Evolutionary conservation across 2,888 invertebrate genomes (phyloP).

Genomic region (Euplexia lucipara): DNA sequence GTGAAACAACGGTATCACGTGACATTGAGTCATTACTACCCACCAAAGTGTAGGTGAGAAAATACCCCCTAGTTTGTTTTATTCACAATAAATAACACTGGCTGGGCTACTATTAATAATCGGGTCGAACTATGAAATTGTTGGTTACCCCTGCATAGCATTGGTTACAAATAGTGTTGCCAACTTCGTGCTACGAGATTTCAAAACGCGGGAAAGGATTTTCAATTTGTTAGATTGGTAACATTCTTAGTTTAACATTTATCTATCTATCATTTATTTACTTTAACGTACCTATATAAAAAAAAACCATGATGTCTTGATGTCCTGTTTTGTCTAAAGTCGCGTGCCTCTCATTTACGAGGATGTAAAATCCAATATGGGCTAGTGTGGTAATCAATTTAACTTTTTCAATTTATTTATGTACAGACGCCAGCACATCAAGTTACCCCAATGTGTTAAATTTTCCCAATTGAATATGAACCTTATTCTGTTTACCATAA

Average conservation of each 20-base stretch:
- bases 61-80: conserved; percentile 59
- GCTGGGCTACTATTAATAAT: conserved; percentile 52
- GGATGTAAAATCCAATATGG: too few species aligned
- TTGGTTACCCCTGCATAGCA: conserved; percentile 35
- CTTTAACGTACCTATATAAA: too few species aligned
- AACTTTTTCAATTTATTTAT: too few species aligned
- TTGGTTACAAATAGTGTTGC: conserved; percentile 33
- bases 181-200: conserved; percentile 17
- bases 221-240: neutral
- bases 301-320: too few species aligned
- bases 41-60: conserved; percentile 62
- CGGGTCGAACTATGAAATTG: conserved; percentile 50
- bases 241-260: too few species aligned
- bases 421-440: too few species aligned
- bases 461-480: too few species aligned
- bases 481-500: too few species aligned
- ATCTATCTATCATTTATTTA: neutral
- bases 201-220: conserved; percentile 1
- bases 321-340: too few species aligned
- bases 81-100: conserved; percentile 58
- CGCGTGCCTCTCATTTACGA: too few species aligned
- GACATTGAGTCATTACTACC: conserved; percentile 66
- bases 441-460: too few species aligned
- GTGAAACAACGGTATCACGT: conserved; percentile 65
- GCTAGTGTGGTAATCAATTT: too few species aligned